Conservation (phyloP, 2,113 vertebrate species). For the Hydrochoerus hydrochaeris region DNA sequence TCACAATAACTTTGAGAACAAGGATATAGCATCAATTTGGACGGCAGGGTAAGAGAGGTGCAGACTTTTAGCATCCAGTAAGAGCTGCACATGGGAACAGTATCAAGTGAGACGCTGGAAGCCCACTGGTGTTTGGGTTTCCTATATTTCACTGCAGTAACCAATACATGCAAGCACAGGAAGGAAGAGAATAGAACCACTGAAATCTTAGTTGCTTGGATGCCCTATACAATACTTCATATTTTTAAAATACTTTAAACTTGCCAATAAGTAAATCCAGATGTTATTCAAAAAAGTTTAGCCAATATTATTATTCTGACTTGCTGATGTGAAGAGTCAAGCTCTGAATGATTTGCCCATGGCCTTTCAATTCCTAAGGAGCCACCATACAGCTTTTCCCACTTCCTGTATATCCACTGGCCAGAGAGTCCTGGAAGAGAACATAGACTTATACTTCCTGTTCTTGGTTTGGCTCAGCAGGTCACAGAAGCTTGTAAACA, state of each 20-base stretch:
- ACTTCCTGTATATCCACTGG: slow-evolving; percentile 24
- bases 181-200: background rate
- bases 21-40: background rate
- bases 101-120: background rate
- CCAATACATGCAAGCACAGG: background rate
- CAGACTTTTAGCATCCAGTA: background rate
- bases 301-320: slow-evolving; percentile 18
- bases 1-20: background rate
- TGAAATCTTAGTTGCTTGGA: slow-evolving; percentile 50
- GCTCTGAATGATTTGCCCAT: slow-evolving; percentile 38
- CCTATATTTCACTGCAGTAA: background rate
- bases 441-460: slow-evolving; percentile 25
- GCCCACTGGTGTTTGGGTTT: background rate
- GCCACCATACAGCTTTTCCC: slow-evolving; percentile 1
- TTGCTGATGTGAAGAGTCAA: background rate
- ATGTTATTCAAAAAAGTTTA: slow-evolving; percentile 47
- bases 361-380: background rate
- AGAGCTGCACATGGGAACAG: too few relatives aligned
- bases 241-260: slow-evolving; percentile 62
- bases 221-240: slow-evolving; percentile 9
- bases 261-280: slow-evolving; percentile 71
- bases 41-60: too few relatives aligned
- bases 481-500: slow-evolving; percentile 45
- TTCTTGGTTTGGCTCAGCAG: slow-evolving; percentile 16
- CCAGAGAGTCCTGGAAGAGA: slow-evolving; percentile 49